phyloP scores from a whole-genome alignment of 2,113 vertebrate species.

The Harpagus bidentatus region DNA sequence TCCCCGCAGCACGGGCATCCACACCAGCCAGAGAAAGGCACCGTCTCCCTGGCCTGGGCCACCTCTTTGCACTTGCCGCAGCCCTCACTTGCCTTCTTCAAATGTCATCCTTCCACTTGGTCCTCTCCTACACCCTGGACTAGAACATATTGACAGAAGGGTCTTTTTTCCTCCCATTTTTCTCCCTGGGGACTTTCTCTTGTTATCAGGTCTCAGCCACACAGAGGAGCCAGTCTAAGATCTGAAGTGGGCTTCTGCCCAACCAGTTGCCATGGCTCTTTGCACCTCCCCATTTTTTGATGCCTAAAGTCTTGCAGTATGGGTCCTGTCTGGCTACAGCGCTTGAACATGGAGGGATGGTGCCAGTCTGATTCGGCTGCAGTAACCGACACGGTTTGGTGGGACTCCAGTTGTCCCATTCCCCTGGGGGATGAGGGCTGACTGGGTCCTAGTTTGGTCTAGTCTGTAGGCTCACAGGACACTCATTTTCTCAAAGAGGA shows the following conservation, averaged over 20 bases:
- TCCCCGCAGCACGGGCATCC: background rate
- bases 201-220: background rate
- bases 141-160: background rate
- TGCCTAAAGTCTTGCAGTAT: background rate
- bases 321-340: background rate
- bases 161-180: background rate
- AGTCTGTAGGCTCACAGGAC: background rate
- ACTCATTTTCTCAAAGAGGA: background rate
- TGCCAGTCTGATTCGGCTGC: background rate
- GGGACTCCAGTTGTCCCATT: background rate
- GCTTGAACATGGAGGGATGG: background rate
- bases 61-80: rapidly evolving
- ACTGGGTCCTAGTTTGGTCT: background rate
- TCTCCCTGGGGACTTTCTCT: background rate
- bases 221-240: background rate
- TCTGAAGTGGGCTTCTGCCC: background rate
- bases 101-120: background rate
- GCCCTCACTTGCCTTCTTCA: background rate
- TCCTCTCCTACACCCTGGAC: background rate
- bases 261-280: background rate
- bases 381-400: background rate
- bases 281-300: rapidly evolving
- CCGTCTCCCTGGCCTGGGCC: background rate
- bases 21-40: too few relatives aligned
- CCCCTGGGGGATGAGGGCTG: background rate